phyloP scores from a whole-genome alignment of 2,113 vertebrate genomes.

The Anguilla rostrata region DNA sequence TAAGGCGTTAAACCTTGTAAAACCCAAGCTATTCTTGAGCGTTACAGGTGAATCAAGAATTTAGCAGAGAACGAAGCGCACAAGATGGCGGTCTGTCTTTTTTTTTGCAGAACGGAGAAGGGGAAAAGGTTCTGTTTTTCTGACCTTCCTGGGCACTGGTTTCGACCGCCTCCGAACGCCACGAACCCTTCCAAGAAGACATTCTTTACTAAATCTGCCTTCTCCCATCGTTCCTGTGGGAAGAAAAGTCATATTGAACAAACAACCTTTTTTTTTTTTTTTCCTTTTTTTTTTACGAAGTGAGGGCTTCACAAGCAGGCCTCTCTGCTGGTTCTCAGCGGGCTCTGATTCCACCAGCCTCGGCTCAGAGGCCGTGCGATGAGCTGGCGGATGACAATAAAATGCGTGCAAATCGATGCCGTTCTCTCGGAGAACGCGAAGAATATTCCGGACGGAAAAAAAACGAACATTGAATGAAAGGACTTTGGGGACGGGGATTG shows the following conservation, averaged over 20 bases:
- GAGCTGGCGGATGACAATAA: neutral
- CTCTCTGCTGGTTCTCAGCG: neutral
- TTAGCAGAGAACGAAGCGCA: neutral
- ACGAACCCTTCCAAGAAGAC: slow-evolving; percentile 81
- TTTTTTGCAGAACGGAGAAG: slow-evolving; percentile 21
- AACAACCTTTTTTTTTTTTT: slow-evolving; percentile 7
- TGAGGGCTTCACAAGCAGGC: slow-evolving; percentile 33
- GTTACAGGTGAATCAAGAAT: neutral
- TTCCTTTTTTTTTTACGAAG: slow-evolving; percentile 40
- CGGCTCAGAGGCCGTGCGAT: neutral
- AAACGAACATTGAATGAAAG: neutral
- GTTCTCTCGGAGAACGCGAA: neutral
- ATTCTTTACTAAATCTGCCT: slow-evolving; percentile 84
- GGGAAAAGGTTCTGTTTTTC: slow-evolving; percentile 62
- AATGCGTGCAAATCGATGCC: neutral
- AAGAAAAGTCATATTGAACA: slow-evolving; percentile 73
- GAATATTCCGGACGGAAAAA: neutral
- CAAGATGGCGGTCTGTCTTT: slow-evolving; percentile 5
- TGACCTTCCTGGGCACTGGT: slow-evolving; percentile 86
- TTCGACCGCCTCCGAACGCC: slow-evolving; percentile 79
- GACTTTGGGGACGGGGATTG: neutral
- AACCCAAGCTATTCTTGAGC: neutral
- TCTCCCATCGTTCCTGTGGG: slow-evolving; percentile 86
- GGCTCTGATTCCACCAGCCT: neutral
- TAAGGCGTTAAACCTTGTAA: neutral